Percentiles rank a stretch among this genome's conserved stretches.
These are phyloP conservation scores for Hedychridium roseum DNA, from an alignment of 2,888 invertebrate genomes.

Conservation along the genomic window DNA sequence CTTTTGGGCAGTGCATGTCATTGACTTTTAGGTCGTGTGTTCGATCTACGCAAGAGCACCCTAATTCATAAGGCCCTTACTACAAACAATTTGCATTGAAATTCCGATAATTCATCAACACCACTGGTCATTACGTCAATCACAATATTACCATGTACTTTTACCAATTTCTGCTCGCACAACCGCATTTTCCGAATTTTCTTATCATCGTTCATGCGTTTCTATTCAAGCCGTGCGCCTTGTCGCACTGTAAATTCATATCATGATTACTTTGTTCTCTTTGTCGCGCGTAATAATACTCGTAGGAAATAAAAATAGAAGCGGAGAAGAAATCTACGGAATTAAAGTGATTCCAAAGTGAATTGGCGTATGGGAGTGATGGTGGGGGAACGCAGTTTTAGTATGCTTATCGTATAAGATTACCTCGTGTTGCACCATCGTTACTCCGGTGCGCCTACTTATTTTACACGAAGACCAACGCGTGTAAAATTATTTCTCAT, in stretches of 20 bases:
- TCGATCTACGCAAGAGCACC: slow-evolving; percentile 32
- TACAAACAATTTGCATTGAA: slow-evolving; percentile 22
- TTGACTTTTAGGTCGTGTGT: too few species aligned
- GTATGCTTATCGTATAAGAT: too few species aligned
- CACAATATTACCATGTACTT: slow-evolving; percentile 32
- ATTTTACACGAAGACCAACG: too few species aligned
- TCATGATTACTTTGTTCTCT: slow-evolving; percentile 29
- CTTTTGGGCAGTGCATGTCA: too few species aligned
- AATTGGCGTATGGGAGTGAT: too few species aligned
- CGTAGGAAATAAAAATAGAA: slow-evolving; percentile 47
- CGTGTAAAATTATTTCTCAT: too few species aligned
- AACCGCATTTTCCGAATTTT: slow-evolving; percentile 24
- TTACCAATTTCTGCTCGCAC: background rate
- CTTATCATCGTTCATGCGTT: slow-evolving; percentile 28
- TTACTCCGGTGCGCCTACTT: too few species aligned
- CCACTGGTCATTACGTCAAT: slow-evolving; percentile 28
- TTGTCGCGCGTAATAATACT: slow-evolving; percentile 26
- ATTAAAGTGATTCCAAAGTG: too few species aligned
- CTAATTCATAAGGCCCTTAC: slow-evolving; percentile 11
- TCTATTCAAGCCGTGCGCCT: slow-evolving; percentile 22
- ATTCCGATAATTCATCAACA: slow-evolving; percentile 19
- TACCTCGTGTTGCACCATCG: too few species aligned
- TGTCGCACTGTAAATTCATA: slow-evolving; percentile 24
- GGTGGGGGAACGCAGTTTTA: too few species aligned
- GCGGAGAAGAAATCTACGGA: too few species aligned